A percentile compares a stretch with the other conserved stretches of the same genome.
phyloP scores from a whole-genome alignment of 2,113 vertebrate species.

The Proterorhinus semilunaris region DNA sequence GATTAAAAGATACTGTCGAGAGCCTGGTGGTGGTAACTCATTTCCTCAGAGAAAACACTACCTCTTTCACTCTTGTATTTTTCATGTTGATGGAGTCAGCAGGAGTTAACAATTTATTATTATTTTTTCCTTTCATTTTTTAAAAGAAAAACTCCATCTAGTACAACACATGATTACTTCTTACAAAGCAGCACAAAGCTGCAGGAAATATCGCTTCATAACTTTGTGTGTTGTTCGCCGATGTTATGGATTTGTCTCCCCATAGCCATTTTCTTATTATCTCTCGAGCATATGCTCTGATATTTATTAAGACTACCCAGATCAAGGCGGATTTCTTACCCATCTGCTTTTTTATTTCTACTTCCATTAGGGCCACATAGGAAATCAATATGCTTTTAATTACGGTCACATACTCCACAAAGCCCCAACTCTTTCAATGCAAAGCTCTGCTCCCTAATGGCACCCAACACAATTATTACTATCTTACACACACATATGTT shows the following conservation, averaged over 20 bases:
- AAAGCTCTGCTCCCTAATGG: neutral
- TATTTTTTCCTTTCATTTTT: conserved; percentile 14
- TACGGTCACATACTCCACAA: neutral
- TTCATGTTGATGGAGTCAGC: conserved; percentile 8
- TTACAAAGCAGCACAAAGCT: conserved; percentile 8
- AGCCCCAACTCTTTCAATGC: neutral
- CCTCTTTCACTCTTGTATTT: conserved; percentile 18
- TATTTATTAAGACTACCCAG: conserved; percentile 23
- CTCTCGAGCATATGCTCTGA: conserved; percentile 9
- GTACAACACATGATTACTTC: conserved; percentile 15
- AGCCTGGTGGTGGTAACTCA: conserved; percentile 28
- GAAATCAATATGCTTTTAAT: conserved; percentile 45
- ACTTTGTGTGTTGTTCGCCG: neutral
- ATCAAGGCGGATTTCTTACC: conserved; percentile 20
- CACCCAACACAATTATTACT: conserved; percentile 9
- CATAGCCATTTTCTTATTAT: conserved; percentile 1
- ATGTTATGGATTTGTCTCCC: conserved; percentile 3
- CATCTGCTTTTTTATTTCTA: conserved; percentile 33
- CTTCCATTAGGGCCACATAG: conserved; percentile 46
- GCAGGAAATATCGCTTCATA: conserved; percentile 4
- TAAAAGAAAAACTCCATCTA: neutral
- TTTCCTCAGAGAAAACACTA: conserved; percentile 40
- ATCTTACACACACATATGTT: neutral
- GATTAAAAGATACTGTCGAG: conserved; percentile 54
- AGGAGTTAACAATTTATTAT: conserved; percentile 6